Conservation (phyloP, 2,797 vertebrate genomes). For the Rhinoraja longicauda region DNA sequence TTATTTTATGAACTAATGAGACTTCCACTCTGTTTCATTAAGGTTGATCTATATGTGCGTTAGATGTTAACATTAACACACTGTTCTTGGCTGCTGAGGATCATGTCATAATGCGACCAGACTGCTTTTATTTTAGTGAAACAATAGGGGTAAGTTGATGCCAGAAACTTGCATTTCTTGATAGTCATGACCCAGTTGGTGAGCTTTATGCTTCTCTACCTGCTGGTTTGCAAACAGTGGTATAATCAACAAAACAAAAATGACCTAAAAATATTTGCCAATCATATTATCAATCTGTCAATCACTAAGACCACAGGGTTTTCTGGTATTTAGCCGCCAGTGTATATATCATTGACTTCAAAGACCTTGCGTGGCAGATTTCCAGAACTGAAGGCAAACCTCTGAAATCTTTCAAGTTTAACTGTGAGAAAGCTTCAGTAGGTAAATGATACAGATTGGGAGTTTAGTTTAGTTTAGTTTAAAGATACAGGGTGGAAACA, state of each 20-base stretch:
- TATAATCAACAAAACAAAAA: neutral
- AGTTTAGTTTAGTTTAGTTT: no score
- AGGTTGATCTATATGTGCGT: neutral
- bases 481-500: no score
- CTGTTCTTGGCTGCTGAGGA: neutral
- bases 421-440: neutral
- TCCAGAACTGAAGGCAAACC: neutral
- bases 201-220: neutral
- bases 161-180: neutral
- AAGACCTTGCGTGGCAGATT: neutral
- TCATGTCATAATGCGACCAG: neutral
- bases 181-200: neutral
- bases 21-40: neutral
- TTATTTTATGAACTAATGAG: neutral
- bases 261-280: neutral
- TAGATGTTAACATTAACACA: neutral
- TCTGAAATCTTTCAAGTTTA: neutral
- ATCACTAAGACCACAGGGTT: neutral
- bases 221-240: neutral
- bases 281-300: neutral
- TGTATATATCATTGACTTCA: neutral
- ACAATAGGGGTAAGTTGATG: neutral
- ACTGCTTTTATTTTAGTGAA: neutral
- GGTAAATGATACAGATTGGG: neutral
- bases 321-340: neutral